These are phyloP conservation scores for Sebastiscus tertius DNA, from an alignment of 2,797 vertebrate species.

Conservation along the genomic window DNA sequence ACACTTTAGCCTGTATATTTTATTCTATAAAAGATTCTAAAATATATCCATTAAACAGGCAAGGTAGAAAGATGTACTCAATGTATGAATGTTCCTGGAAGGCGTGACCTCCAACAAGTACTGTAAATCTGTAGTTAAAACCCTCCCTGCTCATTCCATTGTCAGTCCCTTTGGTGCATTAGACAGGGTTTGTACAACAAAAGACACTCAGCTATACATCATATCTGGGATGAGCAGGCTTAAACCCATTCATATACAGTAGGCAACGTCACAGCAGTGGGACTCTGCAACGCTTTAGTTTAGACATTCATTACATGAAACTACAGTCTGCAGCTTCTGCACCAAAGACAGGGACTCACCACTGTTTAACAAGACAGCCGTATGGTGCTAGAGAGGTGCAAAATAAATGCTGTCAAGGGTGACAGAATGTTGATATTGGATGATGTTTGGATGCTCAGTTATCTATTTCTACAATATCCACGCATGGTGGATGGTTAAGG, in stretches of 20 bases:
- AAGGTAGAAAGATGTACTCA: not conserved
- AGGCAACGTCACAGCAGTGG: constrained; percentile 2
- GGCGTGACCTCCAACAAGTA: not conserved
- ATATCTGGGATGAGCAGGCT: constrained; percentile 61
- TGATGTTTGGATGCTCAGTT: not conserved
- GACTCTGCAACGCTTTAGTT: not conserved
- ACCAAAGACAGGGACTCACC: not conserved
- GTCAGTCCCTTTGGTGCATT: constrained; percentile 40
- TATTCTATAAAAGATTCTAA: not conserved
- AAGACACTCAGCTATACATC: constrained; percentile 44
- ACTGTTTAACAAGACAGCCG: not conserved
- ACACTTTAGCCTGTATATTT: too few species aligned
- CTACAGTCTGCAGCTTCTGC: not conserved
- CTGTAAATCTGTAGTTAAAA: constrained; percentile 26
- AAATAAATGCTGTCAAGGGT: not conserved
- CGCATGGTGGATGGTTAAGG: not conserved
- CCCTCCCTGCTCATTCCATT: constrained; percentile 13
- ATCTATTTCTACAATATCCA: not conserved
- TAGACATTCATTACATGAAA: not conserved
- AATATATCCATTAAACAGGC: not conserved
- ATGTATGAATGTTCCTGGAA: not conserved
- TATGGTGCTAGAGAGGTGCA: not conserved
- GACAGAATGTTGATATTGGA: not conserved
- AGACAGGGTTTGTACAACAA: constrained; percentile 57
- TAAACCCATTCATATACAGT: constrained; percentile 31